Evolutionary conservation across 2,888 invertebrate species (phyloP).

Genomic region (Drosophila sordidapex): DNA sequence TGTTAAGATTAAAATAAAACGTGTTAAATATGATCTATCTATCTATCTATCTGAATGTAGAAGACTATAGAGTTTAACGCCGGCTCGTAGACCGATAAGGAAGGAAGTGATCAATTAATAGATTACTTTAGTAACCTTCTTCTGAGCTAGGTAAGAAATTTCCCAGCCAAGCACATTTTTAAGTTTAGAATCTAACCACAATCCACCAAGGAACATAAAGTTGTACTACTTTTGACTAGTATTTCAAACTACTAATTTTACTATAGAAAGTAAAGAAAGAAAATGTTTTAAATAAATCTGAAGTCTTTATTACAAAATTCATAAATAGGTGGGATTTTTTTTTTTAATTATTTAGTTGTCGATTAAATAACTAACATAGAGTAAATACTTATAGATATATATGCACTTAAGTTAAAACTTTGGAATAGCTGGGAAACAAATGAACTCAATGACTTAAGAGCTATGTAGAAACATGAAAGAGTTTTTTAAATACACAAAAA

Average conservation of each 20-base stretch:
- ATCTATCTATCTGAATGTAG: neutral
- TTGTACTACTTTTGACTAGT: neutral
- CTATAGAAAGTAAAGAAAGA: neutral
- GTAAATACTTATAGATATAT: constrained; percentile 36
- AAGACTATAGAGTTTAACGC: neutral
- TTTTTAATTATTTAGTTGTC: constrained; percentile 6
- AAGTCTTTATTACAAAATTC: constrained; percentile 66
- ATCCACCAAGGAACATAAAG: neutral
- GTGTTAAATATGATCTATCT: neutral
- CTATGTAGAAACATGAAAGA: constrained; percentile 58
- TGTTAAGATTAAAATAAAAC: neutral
- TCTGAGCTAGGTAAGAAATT: too few relatives aligned
- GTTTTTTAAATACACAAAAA: constrained; percentile 32
- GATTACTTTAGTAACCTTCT: neutral
- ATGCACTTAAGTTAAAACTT: constrained; percentile 63
- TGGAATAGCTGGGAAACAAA: constrained; percentile 77
- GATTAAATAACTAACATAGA: constrained; percentile 45
- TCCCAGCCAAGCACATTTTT: too few relatives aligned
- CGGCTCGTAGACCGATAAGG: neutral
- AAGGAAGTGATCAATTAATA: neutral
- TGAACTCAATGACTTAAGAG: constrained; percentile 47
- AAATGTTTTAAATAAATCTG: constrained; percentile 5
- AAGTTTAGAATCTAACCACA: neutral
- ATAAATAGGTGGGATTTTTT: constrained; percentile 73
- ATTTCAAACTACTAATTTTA: neutral